Evolutionary conservation across 2,113 vertebrate species (phyloP), one percentile per base, ranked within the genome.

Genomic region (Psammodynastes pulverulentus): DNA sequence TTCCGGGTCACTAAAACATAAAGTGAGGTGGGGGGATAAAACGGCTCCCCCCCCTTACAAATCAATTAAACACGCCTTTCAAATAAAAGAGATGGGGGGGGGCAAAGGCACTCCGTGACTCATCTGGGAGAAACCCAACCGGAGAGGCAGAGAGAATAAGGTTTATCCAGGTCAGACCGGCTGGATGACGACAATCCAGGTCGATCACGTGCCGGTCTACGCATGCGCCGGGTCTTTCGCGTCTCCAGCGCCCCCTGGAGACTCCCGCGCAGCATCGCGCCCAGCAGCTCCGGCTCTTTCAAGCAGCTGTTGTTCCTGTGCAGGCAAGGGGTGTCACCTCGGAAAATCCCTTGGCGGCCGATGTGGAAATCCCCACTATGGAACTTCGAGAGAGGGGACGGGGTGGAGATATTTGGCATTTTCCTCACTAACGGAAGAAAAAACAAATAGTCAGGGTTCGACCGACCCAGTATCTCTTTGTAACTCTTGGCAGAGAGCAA

Each of bases 301-400:
- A 43, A 79, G 90, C 91, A 26, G 85, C 54, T 15, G 86, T 56
- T 19, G 24, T 46, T 5, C 56, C 21, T 58, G 56, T 9, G 45
- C 90, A 5, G 86, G 5, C 45, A 5, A 5, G 84, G 21, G 89
- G 90, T 88, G 92, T 97, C 95, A 96, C 95, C 97, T 93, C 95
- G 97, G 97, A 97, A 97, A 97, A 96, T 95, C 96, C 96, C 95
- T 26, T 13, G 89, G 1, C 34, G 45, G 12, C 87, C 23, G 21
- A 34, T n/a, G 52, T 96, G 97, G 97, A 98, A 98, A 97, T 97
- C 97, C 97, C 97, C 97, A 7, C 12, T 6, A 9, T 15, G 88
- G 90, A 1, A 92, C 91, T 94, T 91, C 94, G 93, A 0, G 15
- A 2, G n/a, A 2, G 17, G 17, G 15, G 72, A 17, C n/a, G 13